Percentiles rank a stretch among this genome's conserved stretches.
These are phyloP conservation scores for Decapterus maruadsi DNA, from an alignment of 2,797 vertebrate species.

Conservation along the genomic window DNA sequence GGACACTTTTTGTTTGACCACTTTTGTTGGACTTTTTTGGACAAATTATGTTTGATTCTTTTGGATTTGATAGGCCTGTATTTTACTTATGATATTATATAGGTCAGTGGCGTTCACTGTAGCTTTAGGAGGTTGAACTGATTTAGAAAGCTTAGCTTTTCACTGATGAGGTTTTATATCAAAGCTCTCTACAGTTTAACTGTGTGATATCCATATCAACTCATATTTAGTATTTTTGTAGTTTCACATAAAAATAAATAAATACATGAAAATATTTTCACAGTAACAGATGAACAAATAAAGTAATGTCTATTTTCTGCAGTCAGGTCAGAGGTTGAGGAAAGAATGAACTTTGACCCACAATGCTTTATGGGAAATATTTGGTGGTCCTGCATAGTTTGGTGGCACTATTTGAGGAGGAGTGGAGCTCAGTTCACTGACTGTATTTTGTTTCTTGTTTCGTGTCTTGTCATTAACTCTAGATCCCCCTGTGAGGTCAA, in stretches of 20 bases:
- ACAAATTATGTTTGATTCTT: too few relatives aligned
- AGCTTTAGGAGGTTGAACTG: conserved; percentile 31
- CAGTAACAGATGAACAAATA: conserved; percentile 27
- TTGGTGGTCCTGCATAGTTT: not conserved
- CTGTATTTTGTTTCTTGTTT: too few relatives aligned
- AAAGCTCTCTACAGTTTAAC: not conserved
- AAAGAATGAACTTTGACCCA: not conserved
- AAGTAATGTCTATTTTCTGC: conserved; percentile 42
- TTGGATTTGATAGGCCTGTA: too few relatives aligned
- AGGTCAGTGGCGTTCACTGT: conserved; percentile 25
- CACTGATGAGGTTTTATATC: conserved; percentile 11
- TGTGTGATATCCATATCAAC: not conserved
- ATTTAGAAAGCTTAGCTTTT: conserved; percentile 26
- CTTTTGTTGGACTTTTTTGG: too few relatives aligned
- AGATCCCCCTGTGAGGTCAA: too few relatives aligned
- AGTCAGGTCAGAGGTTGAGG: conserved; percentile 13
- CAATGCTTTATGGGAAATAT: not conserved
- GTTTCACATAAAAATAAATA: not conserved
- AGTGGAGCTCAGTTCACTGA: not conserved
- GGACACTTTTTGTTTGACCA: too few relatives aligned
- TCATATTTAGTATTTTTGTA: too few relatives aligned
- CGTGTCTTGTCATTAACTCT: not conserved
- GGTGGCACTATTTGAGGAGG: not conserved
- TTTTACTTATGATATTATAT: not conserved
- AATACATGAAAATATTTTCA: not conserved